Conservation (phyloP, 2,888 invertebrate species). For the Cheilosia vernalis region DNA sequence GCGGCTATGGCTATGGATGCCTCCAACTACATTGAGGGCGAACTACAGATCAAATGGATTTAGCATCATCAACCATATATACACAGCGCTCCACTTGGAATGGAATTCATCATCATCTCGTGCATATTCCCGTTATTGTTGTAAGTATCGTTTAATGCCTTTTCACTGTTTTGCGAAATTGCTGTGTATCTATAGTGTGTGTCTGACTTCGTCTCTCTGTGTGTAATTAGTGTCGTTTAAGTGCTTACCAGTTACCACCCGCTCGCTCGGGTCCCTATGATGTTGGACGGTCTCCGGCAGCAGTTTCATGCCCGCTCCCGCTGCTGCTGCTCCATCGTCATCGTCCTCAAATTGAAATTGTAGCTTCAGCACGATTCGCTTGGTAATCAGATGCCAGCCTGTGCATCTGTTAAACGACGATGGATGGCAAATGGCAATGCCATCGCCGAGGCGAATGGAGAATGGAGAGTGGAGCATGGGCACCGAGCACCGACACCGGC, state of each 20-base stretch:
- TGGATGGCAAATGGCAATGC: constrained; percentile 50
- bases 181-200: constrained; percentile 25
- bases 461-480: not conserved
- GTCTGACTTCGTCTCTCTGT: constrained; percentile 37
- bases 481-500: not conserved
- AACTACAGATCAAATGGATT: constrained; percentile 36
- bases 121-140: constrained; percentile 64
- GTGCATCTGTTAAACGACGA: constrained; percentile 67
- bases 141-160: constrained; percentile 69
- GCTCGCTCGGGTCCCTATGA: constrained; percentile 32
- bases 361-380: constrained; percentile 11
- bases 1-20: not conserved
- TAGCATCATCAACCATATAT: constrained; percentile 20
- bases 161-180: constrained; percentile 71
- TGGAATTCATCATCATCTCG: constrained; percentile 49
- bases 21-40: constrained; percentile 15
- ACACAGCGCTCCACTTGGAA: constrained; percentile 24
- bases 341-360: constrained; percentile 12
- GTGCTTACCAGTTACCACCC: constrained; percentile 65
- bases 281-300: constrained; percentile 3
- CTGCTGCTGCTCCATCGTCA: not conserved
- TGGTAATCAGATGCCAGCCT: constrained; percentile 62
- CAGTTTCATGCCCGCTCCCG: constrained; percentile 6
- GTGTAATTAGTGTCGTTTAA: constrained; percentile 74
- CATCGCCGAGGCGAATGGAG: constrained; percentile 12